Evolutionary conservation across 1,140 invertebrate genomes (phyloP), one percentile per base, ranked within the genome.

Genomic region (Drosophila ananassae): DNA sequence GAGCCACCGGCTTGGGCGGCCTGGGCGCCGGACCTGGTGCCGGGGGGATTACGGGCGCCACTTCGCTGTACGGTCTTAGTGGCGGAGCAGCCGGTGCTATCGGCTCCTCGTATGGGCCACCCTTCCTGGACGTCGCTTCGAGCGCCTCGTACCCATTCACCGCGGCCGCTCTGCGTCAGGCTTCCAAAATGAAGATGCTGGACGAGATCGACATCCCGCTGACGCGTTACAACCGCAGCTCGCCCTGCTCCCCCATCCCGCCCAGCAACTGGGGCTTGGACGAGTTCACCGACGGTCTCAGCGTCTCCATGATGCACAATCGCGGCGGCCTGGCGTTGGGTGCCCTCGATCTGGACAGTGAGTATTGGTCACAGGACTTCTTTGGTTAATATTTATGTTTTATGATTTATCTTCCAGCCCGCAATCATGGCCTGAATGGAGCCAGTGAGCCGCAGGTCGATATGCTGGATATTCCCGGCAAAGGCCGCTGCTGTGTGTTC

Each of bases 381-480:
- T 0, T 2, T 39, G 1, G 9, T 2, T 17, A 17, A 21, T 30
- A n/a, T 2, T 64, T 2, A n/a, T 2, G 9, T 3, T 2, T 34
- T 0, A 37, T 12, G 12, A 6, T 32, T 22, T 21, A 3, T 10
- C 8, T 21, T 9, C 4, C 30, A 91, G 90, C 77, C 55, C 87
- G 91, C 47, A 82, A 89, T 61, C 82, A 89, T 52, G 73, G 73
- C 13, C 44, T 92, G 47, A 92, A 92, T 66, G 91, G 91, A 47
- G 77, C 82, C 51, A 90, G 73, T 64, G 91, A 92, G 47, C 89
- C 89, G 93, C 95, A 95, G 89, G 96, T 97, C 34, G 97, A 98
- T 85, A 97, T 97, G 96, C 93, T 98, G 79, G 97, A 98, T 81
- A 97, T 98, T 81, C 97, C 97, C 12, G 97, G 97, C 48, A 97